Evolutionary conservation across 2,888 invertebrate species (phyloP), one percentile per base, ranked within the genome.

Genomic region (Andrena camellia): DNA sequence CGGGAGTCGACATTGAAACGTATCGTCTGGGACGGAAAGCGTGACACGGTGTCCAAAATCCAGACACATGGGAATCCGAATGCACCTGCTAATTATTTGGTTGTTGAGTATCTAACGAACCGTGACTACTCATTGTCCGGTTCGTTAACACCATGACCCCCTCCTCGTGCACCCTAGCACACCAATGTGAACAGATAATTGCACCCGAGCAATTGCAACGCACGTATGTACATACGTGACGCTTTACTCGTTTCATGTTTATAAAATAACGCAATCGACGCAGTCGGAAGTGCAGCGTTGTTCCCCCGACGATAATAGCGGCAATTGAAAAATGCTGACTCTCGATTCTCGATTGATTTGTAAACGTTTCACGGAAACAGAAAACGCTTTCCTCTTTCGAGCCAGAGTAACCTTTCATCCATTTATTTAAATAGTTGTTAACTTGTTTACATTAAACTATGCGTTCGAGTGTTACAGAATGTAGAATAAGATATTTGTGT

Each of bases 51-150:
- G 59, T 83, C 71, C 75, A 50, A 85, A 85, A 83, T 85, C 72
- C 57, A 72, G 64, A 42, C 78, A 62, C 86, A 64, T 54, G 84
- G 79, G 74, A 77, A 77, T 76, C 68, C 71, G 64, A 86, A 83
- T 79, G 76, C 60, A 72, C 74, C 67, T 68, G 86, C 86, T 90
- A 90, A 91, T 91, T 91, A 92, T 91, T 90, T 91, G 90, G 87
- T 90, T 90, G 89, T 88, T 90, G 90, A 84, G 89, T 87, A 87
- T 90, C 85, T 89, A 92, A 91, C 90, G 92, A 91, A 90, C 89
- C 89, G 85, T 89, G 85, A 88, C 90, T 86, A 87, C 88, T 90
- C 88, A 90, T 90, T 90, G 88, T 86, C 86, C 89, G 90, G 91
- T 91, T 91, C 90, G 90, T 92, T 91, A 91, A 90, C 89, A 87